Evolutionary conservation across 2,888 invertebrate species (phyloP).

Genomic region (Euplexia lucipara): DNA sequence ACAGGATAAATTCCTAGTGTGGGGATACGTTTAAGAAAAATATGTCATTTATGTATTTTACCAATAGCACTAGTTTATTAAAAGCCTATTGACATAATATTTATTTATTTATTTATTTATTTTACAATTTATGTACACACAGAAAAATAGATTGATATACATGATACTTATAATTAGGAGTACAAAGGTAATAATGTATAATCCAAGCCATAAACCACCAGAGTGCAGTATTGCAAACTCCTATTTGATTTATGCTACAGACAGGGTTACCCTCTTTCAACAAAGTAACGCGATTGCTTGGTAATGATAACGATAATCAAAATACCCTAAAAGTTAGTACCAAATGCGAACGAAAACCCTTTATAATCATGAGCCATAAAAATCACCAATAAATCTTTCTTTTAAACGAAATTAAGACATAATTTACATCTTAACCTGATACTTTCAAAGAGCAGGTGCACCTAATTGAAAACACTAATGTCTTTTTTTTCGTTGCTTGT

Average conservation of each 20-base stretch:
- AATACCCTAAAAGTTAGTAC: slow-evolving; percentile 12
- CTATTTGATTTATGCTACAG: not conserved
- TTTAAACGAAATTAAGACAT: slow-evolving; percentile 59
- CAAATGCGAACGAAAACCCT: slow-evolving; percentile 17
- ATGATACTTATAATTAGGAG: too few species aligned
- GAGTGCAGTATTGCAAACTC: not conserved
- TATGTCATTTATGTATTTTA: too few species aligned
- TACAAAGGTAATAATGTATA: too few species aligned
- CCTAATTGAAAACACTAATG: slow-evolving; percentile 68
- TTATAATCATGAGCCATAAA: slow-evolving; percentile 38
- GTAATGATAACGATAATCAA: slow-evolving; percentile 16
- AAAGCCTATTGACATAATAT: too few species aligned
- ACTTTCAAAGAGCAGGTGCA: slow-evolving; percentile 70
- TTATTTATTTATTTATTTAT: too few species aligned
- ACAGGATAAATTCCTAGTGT: too few species aligned
- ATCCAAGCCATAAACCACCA: too few species aligned
- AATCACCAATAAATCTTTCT: slow-evolving; percentile 57
- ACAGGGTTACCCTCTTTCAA: not conserved
- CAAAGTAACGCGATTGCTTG: not conserved
- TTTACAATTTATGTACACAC: too few species aligned
- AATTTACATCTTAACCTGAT: slow-evolving; percentile 57
- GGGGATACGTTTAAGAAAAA: too few species aligned
- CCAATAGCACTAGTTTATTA: too few species aligned
- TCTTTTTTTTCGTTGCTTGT: slow-evolving; percentile 64
- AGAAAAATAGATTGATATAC: too few species aligned